Percentiles rank a stretch among this genome's conserved stretches.
These are phyloP conservation scores for Pseudochirops cupreus DNA, from an alignment of 2,797 vertebrate genomes.

Conservation along the genomic window DNA sequence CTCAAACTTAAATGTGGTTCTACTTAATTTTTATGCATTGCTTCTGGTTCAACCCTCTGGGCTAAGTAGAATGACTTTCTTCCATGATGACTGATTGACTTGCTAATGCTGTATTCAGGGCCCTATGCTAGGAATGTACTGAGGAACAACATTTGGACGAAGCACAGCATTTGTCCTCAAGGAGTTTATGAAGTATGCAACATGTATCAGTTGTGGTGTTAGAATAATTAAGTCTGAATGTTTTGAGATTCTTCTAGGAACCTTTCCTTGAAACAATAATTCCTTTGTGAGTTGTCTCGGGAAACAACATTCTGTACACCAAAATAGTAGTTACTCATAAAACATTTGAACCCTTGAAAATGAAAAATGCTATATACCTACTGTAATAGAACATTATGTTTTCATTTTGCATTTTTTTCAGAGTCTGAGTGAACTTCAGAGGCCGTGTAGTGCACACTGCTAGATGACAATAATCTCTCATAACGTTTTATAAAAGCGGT, in stretches of 20 bases:
- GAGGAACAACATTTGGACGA: neutral
- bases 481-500: neutral
- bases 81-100: neutral
- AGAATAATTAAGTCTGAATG: conserved; percentile 61
- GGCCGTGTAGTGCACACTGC: neutral
- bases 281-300: neutral
- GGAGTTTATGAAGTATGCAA: neutral
- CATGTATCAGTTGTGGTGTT: neutral
- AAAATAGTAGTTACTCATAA: neutral
- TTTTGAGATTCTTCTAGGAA: conserved; percentile 69
- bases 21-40: neutral
- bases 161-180: neutral
- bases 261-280: conserved; percentile 63
- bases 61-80: neutral
- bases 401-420: conserved; percentile 15
- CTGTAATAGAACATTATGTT: neutral
- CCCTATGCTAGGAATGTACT: neutral
- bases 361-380: neutral
- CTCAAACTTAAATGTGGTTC: neutral
- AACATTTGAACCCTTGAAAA: neutral
- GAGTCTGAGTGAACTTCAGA: neutral
- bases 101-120: neutral
- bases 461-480: neutral
- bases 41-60: neutral
- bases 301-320: neutral